Evolutionary conservation across 2,113 vertebrate genomes (phyloP).

Genomic region (Calidris pugnax): DNA sequence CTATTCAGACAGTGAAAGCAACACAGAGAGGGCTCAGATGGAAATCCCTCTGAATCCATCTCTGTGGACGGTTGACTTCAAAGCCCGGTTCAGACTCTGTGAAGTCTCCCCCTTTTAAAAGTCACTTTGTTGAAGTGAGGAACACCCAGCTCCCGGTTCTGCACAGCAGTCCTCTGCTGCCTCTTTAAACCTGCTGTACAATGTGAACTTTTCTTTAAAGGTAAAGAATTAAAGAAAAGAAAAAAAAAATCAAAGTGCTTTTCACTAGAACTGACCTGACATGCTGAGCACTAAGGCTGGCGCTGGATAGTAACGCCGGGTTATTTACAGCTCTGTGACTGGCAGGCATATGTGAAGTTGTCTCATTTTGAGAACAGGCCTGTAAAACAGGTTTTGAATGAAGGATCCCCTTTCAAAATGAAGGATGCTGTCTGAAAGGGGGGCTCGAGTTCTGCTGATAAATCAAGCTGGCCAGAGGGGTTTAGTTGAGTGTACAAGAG

Average conservation of each 20-base stretch:
- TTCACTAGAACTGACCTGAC: neutral
- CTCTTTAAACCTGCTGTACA: neutral
- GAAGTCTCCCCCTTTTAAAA: neutral
- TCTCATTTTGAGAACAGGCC: neutral
- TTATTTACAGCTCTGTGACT: constrained; percentile 12
- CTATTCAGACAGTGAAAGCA: neutral
- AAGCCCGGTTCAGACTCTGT: neutral
- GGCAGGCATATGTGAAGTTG: neutral
- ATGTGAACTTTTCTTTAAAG: neutral
- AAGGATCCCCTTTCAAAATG: neutral
- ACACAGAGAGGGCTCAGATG: neutral
- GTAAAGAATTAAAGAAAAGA: neutral
- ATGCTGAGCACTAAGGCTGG: neutral
- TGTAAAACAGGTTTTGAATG: constrained; percentile 50
- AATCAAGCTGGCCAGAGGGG: neutral
- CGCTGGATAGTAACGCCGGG: neutral
- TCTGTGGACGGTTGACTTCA: neutral
- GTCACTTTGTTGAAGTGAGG: neutral
- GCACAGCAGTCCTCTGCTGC: neutral
- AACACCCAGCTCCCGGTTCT: neutral
- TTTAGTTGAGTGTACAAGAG: neutral
- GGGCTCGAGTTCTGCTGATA: neutral
- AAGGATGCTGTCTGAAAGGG: neutral
- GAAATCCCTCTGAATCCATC: neutral
- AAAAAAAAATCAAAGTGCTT: neutral